Base-by-base conservation (phyloP, 2,888 invertebrate species). In the Taenaris catops region DNA sequence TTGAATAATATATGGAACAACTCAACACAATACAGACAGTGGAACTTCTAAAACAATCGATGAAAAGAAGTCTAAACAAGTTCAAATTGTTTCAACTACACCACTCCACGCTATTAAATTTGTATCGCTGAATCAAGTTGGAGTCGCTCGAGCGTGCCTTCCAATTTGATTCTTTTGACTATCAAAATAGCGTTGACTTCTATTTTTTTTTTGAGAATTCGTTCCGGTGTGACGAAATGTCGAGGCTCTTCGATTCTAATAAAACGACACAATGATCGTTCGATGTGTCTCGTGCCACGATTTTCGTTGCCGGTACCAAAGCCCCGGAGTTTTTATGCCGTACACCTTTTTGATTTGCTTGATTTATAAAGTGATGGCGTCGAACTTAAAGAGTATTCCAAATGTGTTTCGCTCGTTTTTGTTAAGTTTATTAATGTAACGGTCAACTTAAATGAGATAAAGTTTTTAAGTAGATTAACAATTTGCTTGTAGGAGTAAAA, bases 271-370 rank as follows among this genome's bases (percentile, higher is more conserved):
- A 71, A 63, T 28, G 63, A 64, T 55, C 64, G 70, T 73, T 69
- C 73, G 72, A 67, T 68, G 72, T 79, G 81, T 72, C 81, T 75
- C 81, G 81, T 83, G 81, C 81, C 78, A 79, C 69, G 59, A 73
- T 71, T 75, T 69, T 63, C 63, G 61, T 64, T 49, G 59, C 54
- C 47, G 55, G 50, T 53, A 48, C 58, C 58, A 57, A 53, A 58
- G 31, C 32, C 25, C 23, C 46, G 69, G 71, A 20, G 25, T 41
- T 37, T 55, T 51, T 63, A 53, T 25, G 25, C 26, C 53, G n/a
- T n/a, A 17, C 45, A 43, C 45, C 40, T 71, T 75, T 75, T 70
- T 67, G 48, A 67, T 70, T 66, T 58, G 51, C 41, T 55, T 62
- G 55, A 58, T 60, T 63, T 58, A 65, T 49, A 65, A 61, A 43